Base-by-base conservation (phyloP, 2,113 vertebrate species). In the Formicarius rufipectus region DNA sequence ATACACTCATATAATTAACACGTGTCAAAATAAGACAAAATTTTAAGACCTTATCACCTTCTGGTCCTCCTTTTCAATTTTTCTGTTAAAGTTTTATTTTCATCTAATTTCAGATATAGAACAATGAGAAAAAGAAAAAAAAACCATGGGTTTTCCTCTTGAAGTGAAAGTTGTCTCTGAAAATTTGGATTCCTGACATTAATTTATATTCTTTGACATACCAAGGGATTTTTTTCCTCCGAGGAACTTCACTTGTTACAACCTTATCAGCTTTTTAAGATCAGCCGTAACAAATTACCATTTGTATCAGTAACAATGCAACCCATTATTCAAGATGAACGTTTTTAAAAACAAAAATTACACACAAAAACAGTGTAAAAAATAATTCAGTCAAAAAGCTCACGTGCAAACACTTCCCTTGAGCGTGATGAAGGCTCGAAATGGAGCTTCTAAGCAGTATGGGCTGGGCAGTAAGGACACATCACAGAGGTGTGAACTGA, bases 221-320 rank as follows among this genome's bases (percentile, higher is more conserved):
- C 25, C 28, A 40, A 69, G 7, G n/a, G 22, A 27, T 16, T n/a
- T 12, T 63, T 49, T 40, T 30, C 10, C 25, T 63, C 64, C 8
- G 2, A 74, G 25, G 62, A 88, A 55, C 35, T 87, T 56, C 1
- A 56, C 31, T 73, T 84, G 67, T 84, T 89, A 21, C 8, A n/a
- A 63, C 64, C 30, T 87, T 67, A 75, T 27, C 87, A 88, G 63
- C 53, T 83, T 78, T 91, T 75, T 56, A 72, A 55, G 49, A 83
- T 86, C 67, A 87, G 31, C 64, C 15, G 4, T 33, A 81, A 84
- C 77, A 93, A 82, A 84, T 60, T 47, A 74, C 84, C 76, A 89
- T 30, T 71, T 71, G 4, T 18, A 50, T 30, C 1, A 8, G 20
- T 31, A 91, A 84, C 87, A 94, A 55, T 37, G 59, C 68, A 84